Base-by-base conservation (phyloP, 2,113 vertebrate species). In the Calypte anna region DNA sequence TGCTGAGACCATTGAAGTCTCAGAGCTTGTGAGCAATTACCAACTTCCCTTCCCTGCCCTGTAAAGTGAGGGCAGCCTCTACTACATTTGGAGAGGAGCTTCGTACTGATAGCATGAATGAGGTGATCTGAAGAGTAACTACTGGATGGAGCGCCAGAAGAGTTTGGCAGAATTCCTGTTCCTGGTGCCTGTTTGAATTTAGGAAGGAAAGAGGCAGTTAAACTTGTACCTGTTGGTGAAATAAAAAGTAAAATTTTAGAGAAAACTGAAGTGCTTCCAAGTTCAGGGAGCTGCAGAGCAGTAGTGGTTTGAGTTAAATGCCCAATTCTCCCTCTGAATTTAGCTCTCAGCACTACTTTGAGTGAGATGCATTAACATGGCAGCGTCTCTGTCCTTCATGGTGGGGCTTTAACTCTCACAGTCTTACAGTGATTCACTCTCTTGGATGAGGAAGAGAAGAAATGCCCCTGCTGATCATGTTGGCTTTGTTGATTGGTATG, bases 351-450 rank as follows among this genome's bases (percentile, higher is more conserved):
- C 9, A 8, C 50, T 54, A 30, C 33, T 59, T 55, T 16, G 58
- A 38, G 48, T 22, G 31, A 72, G 16, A 6, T 62, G 48, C 31
- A 73, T n/a, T 23, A 33, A 67, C 19, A 82, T 27, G 36, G 58
- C 58, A 44, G 22, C 38, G 30, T 46, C 27, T 58, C 6, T 33
- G 0, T 50, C 46, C 31, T 77, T 66, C 25, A 51, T 4, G 36
- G 10, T 10, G 13, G 70, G 17, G 9, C n/a, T 83, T 66, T 21
- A 74, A 38, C 21, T 55, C 27, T 58, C 43, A 38, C 17, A 63
- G 31, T 64, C 38, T 40, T 64, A 3, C 0, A 59, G 12, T 0
- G 1, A 36, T 70, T 81, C 25, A 43, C 6, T 55, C 3, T n/a
- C 12, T 55, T 43, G 51, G 15, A 9, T 21, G 19, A n/a, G 22